Conservation (phyloP, 2,113 vertebrate species). For the Nerophis ophidion region DNA sequence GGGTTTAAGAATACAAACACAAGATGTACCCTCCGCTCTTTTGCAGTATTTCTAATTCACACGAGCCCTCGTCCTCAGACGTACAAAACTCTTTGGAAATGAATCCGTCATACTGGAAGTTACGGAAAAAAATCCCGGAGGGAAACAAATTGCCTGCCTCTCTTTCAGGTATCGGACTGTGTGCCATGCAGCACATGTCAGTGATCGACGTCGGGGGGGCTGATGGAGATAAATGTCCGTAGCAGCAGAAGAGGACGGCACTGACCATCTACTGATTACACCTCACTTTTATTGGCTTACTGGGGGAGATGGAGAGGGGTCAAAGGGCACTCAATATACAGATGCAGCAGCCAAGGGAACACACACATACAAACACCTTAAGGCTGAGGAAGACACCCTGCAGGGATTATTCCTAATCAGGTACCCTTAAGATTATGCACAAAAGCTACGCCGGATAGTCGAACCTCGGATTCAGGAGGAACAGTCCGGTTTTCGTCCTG, state of each 20-base stretch:
- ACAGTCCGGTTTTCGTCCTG: too few species aligned
- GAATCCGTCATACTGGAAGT: conserved; percentile 27
- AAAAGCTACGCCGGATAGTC: too few species aligned
- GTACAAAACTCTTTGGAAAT: conserved; percentile 22
- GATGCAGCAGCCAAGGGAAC: conserved; percentile 5
- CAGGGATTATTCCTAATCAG: too few species aligned
- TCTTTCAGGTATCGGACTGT: conserved; percentile 12
- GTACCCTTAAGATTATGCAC: too few species aligned
- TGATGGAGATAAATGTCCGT: conserved; percentile 48
- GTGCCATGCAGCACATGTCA: conserved; percentile 23
- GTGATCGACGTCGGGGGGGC: conserved; percentile 21
- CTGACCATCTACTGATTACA: conserved; percentile 65
- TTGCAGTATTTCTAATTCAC: neutral
- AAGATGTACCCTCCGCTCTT: neutral
- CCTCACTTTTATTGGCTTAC: conserved; percentile 63
- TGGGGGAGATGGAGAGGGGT: conserved; percentile 41
- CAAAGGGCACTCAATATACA: conserved; percentile 45
- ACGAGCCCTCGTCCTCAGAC: conserved; percentile 12
- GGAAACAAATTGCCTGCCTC: conserved; percentile 33
- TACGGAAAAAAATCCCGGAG: conserved; percentile 24
- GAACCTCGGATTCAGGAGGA: too few species aligned
- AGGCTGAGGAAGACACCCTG: neutral
- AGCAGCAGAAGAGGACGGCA: conserved; percentile 38
- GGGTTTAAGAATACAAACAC: too few species aligned
- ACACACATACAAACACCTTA: conserved; percentile 10